A percentile compares a stretch with the other conserved stretches of the same genome.
These are phyloP conservation scores for Tetropium fuscum DNA, from an alignment of 2,888 invertebrate genomes.

Conservation along the genomic window DNA sequence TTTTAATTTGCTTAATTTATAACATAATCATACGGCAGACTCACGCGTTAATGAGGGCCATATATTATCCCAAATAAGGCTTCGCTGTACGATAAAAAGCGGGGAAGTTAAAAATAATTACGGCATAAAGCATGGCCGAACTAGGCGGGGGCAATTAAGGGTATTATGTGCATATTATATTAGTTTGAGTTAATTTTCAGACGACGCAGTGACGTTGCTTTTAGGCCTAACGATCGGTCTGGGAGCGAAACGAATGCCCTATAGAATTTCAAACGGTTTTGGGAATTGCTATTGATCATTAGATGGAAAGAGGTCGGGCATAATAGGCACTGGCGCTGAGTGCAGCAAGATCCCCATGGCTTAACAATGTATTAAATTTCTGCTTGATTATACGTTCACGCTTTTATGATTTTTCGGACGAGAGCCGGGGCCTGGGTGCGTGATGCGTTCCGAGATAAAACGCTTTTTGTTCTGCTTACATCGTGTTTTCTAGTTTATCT, in stretches of 20 bases:
- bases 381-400: conserved; percentile 58
- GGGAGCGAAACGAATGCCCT: conserved; percentile 45
- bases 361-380: conserved; percentile 59
- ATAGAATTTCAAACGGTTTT: conserved; percentile 50
- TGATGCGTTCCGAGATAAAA: conserved; percentile 45
- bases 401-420: conserved; percentile 55
- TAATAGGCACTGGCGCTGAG: conserved; percentile 43
- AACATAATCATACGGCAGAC: background rate
- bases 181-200: conserved; percentile 9
- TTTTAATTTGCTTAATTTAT: conserved; percentile 2
- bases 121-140: background rate
- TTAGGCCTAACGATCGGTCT: conserved; percentile 19
- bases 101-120: background rate
- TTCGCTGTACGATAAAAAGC: background rate
- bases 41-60: background rate
- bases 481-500: conserved; percentile 15
- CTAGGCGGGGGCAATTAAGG: background rate
- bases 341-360: conserved; percentile 53
- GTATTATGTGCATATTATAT: conserved; percentile 5
- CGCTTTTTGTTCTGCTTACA: conserved; percentile 13
- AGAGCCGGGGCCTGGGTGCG: conserved; percentile 52
- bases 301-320: conserved; percentile 47
- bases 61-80: background rate
- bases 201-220: conserved; percentile 20
- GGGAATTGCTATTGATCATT: conserved; percentile 53